Percentiles rank a stretch among this genome's conserved stretches.
Conservation (phyloP, 53 echinoderm and acorn worm genomes). For the Crossaster papposus region DNA sequence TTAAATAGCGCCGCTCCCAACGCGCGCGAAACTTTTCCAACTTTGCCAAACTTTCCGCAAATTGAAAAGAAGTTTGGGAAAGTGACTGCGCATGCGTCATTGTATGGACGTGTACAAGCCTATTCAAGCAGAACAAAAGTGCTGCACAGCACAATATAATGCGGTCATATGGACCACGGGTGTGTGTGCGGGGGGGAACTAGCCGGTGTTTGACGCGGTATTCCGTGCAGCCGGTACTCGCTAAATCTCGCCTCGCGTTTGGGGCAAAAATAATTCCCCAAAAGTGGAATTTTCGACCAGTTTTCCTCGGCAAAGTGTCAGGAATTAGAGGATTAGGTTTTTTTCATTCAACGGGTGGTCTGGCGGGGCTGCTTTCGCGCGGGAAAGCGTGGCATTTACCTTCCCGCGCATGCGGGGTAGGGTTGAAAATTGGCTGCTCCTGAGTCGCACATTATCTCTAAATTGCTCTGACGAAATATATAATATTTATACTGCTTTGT, state of each 20-base stretch:
- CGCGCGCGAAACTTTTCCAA: slow-evolving; percentile 59
- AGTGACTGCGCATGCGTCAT: slow-evolving; percentile 66
- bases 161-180: slow-evolving; percentile 47
- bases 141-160: slow-evolving; percentile 47
- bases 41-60: slow-evolving; percentile 58
- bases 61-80: slow-evolving; percentile 62
- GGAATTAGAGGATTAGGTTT: background rate
- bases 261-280: background rate
- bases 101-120: slow-evolving; percentile 39
- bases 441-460: slow-evolving; percentile 7
- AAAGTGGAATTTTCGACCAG: slow-evolving; percentile 3
- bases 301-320: background rate
- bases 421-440: slow-evolving; percentile 14
- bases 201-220: slow-evolving; percentile 9
- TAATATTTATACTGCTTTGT: slow-evolving; percentile 37
- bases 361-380: background rate
- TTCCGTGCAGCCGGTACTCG: slow-evolving; percentile 1
- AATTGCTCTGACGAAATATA: slow-evolving; percentile 7
- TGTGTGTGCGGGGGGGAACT: slow-evolving; percentile 17
- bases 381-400: background rate
- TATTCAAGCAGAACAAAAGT: slow-evolving; percentile 64
- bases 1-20: slow-evolving; percentile 38
- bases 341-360: background rate
- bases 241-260: slow-evolving; percentile 36
- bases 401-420: slow-evolving; percentile 1